These are phyloP conservation scores for Pheosia tremula DNA, from an alignment of 2,888 invertebrate species.

Conservation along the genomic window DNA sequence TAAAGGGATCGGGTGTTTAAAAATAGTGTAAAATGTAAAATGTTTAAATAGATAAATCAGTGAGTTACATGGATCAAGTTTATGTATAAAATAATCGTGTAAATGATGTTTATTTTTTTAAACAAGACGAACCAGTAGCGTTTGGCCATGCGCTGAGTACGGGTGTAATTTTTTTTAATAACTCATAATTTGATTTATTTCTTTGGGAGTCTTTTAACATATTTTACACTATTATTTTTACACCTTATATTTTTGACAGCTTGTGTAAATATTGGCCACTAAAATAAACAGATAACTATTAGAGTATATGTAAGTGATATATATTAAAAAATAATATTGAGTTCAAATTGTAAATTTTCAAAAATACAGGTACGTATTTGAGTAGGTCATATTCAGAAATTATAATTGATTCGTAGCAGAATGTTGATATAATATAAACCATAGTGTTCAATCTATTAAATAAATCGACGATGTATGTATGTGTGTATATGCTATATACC, in stretches of 20 bases:
- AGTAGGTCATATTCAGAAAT: slow-evolving; percentile 46
- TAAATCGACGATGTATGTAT: slow-evolving; percentile 17
- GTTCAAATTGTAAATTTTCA: slow-evolving; percentile 65
- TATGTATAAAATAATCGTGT: too few relatives aligned
- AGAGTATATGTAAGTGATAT: slow-evolving; percentile 26
- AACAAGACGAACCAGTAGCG: too few relatives aligned
- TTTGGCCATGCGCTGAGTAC: too few relatives aligned
- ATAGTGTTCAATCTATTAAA: slow-evolving; percentile 6
- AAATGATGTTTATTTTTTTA: too few relatives aligned
- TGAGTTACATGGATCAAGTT: too few relatives aligned
- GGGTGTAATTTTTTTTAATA: too few relatives aligned
- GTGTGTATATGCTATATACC: not conserved
- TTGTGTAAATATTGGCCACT: slow-evolving; percentile 23
- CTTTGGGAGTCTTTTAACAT: too few relatives aligned
- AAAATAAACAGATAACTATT: slow-evolving; percentile 20
- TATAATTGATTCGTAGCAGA: slow-evolving; percentile 34
- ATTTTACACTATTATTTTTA: too few relatives aligned
- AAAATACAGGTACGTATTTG: slow-evolving; percentile 50
- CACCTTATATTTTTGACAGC: slow-evolving; percentile 8
- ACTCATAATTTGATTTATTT: too few relatives aligned
- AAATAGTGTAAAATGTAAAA: too few relatives aligned
- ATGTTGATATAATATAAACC: slow-evolving; percentile 21
- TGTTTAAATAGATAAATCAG: too few relatives aligned
- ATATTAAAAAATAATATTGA: slow-evolving; percentile 42
- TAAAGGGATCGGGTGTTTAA: slow-evolving; percentile 20